Conservation (phyloP, 2,888 invertebrate species). For the Gastracanthus pulcherrimus region DNA sequence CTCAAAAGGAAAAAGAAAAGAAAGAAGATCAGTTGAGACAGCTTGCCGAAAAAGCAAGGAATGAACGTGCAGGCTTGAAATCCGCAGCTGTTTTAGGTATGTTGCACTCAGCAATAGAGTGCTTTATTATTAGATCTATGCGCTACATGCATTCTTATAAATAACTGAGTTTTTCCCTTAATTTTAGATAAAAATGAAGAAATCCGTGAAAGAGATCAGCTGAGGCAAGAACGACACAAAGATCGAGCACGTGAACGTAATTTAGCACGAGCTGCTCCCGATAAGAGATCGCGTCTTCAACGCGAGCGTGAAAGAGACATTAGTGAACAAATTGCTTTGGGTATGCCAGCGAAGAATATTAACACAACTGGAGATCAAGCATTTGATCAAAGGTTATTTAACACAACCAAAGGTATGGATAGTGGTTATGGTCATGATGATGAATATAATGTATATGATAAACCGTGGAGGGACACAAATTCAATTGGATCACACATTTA, state of each 20-base stretch:
- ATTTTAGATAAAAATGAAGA: constrained; percentile 82
- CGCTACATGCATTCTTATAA: no score
- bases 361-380: constrained; percentile 86
- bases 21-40: constrained; percentile 96
- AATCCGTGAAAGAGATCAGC: constrained; percentile 89
- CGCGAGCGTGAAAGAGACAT: constrained; percentile 97
- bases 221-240: constrained; percentile 93
- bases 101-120: constrained; percentile 33
- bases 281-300: constrained; percentile 93
- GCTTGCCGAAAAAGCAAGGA: constrained; percentile 96
- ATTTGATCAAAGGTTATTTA: constrained; percentile 97
- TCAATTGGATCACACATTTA: constrained; percentile 93
- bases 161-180: no score
- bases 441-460: constrained; percentile 98
- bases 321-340: constrained; percentile 98
- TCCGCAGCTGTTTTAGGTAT: constrained; percentile 75
- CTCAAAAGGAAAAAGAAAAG: constrained; percentile 98
- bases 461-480: constrained; percentile 96
- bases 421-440: constrained; percentile 98
- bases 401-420: constrained; percentile 95
- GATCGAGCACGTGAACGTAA: constrained; percentile 96
- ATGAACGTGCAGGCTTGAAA: constrained; percentile 93
- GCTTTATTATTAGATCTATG: constrained; percentile 7
- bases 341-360: constrained; percentile 90
- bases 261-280: constrained; percentile 94